Evolutionary conservation across 2,797 vertebrate genomes (phyloP), one percentile per base, ranked within the genome.

Genomic region (Micropoecilia bifurca): DNA sequence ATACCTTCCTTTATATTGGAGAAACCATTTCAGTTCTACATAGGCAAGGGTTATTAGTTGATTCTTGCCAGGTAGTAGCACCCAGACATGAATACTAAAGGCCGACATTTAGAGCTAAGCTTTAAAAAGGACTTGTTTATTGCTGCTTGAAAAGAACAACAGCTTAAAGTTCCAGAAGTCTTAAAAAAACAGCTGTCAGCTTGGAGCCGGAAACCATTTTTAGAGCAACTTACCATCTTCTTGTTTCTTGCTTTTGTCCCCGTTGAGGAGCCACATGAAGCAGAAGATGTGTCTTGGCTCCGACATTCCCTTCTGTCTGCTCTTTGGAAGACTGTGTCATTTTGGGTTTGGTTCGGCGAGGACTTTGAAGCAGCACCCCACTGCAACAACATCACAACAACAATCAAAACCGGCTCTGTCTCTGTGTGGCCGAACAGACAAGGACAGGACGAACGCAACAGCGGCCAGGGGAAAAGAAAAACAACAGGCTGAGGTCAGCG

Each of bases 341-440:
- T 80, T 46, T 39, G 73, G 78, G 75, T 79, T 87, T 55, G 93
- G 77, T 90, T 88, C 53, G 74, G 74, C 12, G 81, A 78, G 74
- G 89, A 90, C 84, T 93, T 90, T 61, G 89, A 89, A 68, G 75
- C 85, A 28, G 84, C 80, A 45, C 75, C 88, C 12, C 91, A 87
- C 96, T 96, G 93, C 83, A 95, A 95, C 78, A 89, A 95, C 94
- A 95, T 90, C 89, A 95, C 83, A 93, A 88, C 87, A 91, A 90
- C 79, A 88, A 81, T 95, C 87, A 93, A 76, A 81, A 85, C 77
- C 41, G 59, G 89, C 69, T 82, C 79, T 36, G 83, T 80, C 77
- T 85, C 79, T 68, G 82, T 73, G 75, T 71, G 81, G 78, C 75
- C n/a, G 63, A 63, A 68, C 74, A 59, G 77, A 81, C 85, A 53